phyloP scores from a whole-genome alignment of 2,888 invertebrate genomes.

The Phlogophora meticulosa region DNA sequence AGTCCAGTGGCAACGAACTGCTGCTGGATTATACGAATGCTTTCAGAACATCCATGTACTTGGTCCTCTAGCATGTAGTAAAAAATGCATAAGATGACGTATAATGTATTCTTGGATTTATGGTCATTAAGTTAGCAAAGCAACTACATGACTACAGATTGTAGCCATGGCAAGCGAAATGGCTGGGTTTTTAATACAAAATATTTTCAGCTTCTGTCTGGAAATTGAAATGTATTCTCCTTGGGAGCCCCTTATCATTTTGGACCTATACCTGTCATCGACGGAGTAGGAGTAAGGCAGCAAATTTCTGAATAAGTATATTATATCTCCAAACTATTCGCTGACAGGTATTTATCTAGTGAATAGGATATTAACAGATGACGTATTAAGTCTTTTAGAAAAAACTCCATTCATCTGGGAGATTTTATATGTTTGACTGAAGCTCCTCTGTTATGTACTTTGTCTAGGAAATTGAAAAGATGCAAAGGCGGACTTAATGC shows the following conservation, averaged over 20 bases:
- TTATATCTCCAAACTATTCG: neutral
- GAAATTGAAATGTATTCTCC: constrained; percentile 32
- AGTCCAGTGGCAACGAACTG: constrained; percentile 32
- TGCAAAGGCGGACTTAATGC: no score
- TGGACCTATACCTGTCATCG: constrained; percentile 34
- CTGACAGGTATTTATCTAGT: constrained; percentile 1
- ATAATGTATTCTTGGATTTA: neutral
- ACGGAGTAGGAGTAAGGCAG: neutral
- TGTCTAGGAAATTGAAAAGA: no score
- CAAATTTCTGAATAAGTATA: neutral
- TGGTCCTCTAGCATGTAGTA: no score
- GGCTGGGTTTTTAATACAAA: neutral
- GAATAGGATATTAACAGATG: neutral
- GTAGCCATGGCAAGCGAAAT: neutral
- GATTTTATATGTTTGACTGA: no score
- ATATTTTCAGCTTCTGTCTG: constrained; percentile 16
- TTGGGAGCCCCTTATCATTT: constrained; percentile 28
- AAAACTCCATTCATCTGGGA: neutral
- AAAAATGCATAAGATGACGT: neutral
- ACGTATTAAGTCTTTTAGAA: neutral
- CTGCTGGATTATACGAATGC: constrained; percentile 6
- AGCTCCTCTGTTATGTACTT: no score
- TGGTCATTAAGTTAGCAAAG: neutral
- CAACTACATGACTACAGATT: neutral
- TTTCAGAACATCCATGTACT: constrained; percentile 7